A percentile compares a stretch with the other conserved stretches of the same genome.
phyloP scores from a whole-genome alignment of 2,888 invertebrate species.

The Campoplex capitator region DNA sequence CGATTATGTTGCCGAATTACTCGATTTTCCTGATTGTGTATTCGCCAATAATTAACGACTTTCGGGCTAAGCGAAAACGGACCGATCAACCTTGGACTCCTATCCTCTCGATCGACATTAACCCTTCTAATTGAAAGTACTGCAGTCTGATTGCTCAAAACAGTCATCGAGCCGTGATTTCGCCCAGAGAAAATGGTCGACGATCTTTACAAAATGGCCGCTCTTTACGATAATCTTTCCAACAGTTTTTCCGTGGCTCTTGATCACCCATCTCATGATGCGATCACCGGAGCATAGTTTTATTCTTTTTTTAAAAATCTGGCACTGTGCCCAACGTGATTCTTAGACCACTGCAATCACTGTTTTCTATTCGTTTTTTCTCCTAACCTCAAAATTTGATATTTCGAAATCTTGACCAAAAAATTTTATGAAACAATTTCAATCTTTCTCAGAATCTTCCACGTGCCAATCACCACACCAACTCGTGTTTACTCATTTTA shows the following conservation, averaged over 20 bases:
- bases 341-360: background rate
- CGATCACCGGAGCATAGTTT: background rate
- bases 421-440: background rate
- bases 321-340: background rate
- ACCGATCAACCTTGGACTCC: background rate
- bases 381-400: background rate
- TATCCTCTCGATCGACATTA: background rate
- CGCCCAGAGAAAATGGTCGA: background rate
- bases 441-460: background rate
- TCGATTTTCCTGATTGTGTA: conserved; percentile 55
- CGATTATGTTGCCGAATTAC: conserved; percentile 53
- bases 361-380: background rate
- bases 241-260: background rate
- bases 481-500: background rate
- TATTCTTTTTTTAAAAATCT: background rate
- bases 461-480: conserved; percentile 38
- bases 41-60: conserved; percentile 64
- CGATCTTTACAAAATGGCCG: background rate
- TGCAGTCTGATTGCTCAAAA: background rate
- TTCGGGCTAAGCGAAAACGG: conserved; percentile 50
- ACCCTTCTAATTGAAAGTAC: conserved; percentile 2
- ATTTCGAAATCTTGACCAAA: background rate
- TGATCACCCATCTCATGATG: background rate
- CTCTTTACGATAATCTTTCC: too few species aligned
- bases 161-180: background rate